Evolutionary conservation across 2,797 vertebrate species (phyloP).

Genomic region (Naso thynnoides): DNA sequence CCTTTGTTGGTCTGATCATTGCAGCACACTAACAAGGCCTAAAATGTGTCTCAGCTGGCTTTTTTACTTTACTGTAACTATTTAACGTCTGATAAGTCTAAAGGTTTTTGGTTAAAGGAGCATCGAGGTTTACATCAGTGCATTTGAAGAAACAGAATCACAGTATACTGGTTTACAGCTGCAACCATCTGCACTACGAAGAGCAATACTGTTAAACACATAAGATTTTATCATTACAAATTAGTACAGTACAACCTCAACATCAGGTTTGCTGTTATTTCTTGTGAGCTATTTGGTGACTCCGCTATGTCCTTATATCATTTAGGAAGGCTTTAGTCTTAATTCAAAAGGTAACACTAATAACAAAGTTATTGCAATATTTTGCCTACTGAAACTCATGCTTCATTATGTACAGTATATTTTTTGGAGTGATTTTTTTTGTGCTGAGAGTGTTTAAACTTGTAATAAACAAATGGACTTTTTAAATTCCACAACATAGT

Average conservation of each 20-base stretch:
- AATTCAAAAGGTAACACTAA: neutral
- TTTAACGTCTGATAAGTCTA: neutral
- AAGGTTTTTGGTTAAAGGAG: neutral
- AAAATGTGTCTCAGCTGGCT: neutral
- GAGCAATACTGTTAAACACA: neutral
- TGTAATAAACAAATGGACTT: neutral
- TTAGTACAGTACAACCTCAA: neutral
- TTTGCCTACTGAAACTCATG: neutral
- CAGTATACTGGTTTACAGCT: neutral
- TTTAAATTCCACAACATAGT: neutral
- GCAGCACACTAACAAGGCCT: neutral
- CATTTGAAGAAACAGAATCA: neutral
- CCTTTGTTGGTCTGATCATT: neutral
- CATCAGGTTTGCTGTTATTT: neutral
- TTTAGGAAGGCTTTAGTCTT: neutral
- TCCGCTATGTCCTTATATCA: neutral
- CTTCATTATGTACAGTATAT: neutral
- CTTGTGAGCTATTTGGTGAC: neutral
- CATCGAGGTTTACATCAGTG: neutral
- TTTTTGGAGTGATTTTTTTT: neutral
- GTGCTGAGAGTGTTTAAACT: neutral
- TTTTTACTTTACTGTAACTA: neutral
- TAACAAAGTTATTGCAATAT: neutral
- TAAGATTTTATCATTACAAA: neutral
- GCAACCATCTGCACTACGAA: neutral